Evolutionary conservation across 2,113 vertebrate genomes (phyloP), one percentile per base, ranked within the genome.

Genomic region (Heterochromis multidens): DNA sequence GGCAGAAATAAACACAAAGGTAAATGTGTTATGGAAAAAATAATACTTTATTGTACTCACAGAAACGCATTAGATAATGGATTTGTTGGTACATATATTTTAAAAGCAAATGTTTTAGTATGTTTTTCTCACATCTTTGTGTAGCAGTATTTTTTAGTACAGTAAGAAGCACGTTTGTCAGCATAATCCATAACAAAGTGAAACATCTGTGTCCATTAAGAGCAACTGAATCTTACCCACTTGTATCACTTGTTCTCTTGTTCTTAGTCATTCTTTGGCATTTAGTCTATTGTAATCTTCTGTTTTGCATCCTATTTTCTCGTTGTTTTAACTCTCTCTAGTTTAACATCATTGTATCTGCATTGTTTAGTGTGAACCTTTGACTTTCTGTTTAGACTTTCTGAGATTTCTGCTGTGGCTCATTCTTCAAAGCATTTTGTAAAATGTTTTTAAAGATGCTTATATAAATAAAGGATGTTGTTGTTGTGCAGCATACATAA

Each of bases 21-120:
- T 57, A 12, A n/a, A 23, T 6, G 16, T 72, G 40, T 29, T 0
- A 19, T 46, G 5, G 43, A 12, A 12, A 14, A 46, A 14, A 46
- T 35, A 6, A 46, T 43, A 13, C 43, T 46, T 46, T 16, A 16
- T 16, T 46, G 5, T 16, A 46, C 4, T 46, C 4, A 14, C 4
- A 14, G 43, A 46, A 33, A 33, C 60, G 33, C 29, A 61, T 61
- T 33, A n/a, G 19, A 6, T 0, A 11, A 17, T 33, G 60, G 29
- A 33, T 33, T 61, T 0, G 59, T 33, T 61, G n/a, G 21, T 4
- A 17, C 3, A 57, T n/a, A 23, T 63, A 11, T 46, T 70, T 70
- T 29, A 4, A 0, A 70, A 27, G 17, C 13, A 67, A 46, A 70
- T 27, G 0, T 11, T 70, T 19, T 46, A 9, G 1, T 25, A 11